A percentile compares a stretch with the other conserved stretches of the same genome.
phyloP scores from a whole-genome alignment of 2,888 invertebrate species.

The Ornithoptera alexandrae region DNA sequence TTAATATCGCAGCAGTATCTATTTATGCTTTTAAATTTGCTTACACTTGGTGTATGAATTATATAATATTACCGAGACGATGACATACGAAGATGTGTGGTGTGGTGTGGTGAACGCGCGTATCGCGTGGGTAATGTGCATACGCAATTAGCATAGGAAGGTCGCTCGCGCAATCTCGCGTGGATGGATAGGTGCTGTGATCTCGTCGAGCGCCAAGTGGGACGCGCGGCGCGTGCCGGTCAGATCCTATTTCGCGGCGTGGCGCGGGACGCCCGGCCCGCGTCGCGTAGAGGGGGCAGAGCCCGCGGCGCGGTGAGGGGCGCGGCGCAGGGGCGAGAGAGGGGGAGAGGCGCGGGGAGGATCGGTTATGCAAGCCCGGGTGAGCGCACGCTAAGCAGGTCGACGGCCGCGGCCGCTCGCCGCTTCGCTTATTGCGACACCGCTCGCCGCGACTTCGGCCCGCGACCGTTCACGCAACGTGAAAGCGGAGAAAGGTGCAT shows the following conservation, averaged over 20 bases:
- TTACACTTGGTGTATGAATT: slow-evolving; percentile 33
- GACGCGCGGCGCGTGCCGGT: slow-evolving; percentile 45
- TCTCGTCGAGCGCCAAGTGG: slow-evolving; percentile 52
- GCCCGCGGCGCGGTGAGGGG: slow-evolving; percentile 40
- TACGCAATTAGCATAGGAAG: slow-evolving; percentile 68
- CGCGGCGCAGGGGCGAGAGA: neutral
- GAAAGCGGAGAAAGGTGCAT: slow-evolving; percentile 79
- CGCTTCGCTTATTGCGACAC: slow-evolving; percentile 62
- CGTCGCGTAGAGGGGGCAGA: too few relatives aligned
- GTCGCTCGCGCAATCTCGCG: slow-evolving; percentile 53
- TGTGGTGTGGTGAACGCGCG: slow-evolving; percentile 24
- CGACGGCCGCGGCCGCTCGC: slow-evolving; percentile 78
- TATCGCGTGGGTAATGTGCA: slow-evolving; percentile 44
- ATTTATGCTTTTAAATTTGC: slow-evolving; percentile 15
- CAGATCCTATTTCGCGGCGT: slow-evolving; percentile 69
- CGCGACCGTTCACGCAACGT: slow-evolving; percentile 46
- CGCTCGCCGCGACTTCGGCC: slow-evolving; percentile 38
- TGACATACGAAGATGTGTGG: slow-evolving; percentile 22
- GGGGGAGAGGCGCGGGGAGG: slow-evolving; percentile 37
- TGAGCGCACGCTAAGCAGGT: slow-evolving; percentile 85
- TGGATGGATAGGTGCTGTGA: slow-evolving; percentile 36
- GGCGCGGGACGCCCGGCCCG: slow-evolving; percentile 33
- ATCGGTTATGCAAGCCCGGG: slow-evolving; percentile 78
- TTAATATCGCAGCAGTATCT: neutral
- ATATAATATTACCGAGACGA: slow-evolving; percentile 32